Conservation (phyloP, 2,797 vertebrate genomes). For the Phaenicophaeus curvirostris region DNA sequence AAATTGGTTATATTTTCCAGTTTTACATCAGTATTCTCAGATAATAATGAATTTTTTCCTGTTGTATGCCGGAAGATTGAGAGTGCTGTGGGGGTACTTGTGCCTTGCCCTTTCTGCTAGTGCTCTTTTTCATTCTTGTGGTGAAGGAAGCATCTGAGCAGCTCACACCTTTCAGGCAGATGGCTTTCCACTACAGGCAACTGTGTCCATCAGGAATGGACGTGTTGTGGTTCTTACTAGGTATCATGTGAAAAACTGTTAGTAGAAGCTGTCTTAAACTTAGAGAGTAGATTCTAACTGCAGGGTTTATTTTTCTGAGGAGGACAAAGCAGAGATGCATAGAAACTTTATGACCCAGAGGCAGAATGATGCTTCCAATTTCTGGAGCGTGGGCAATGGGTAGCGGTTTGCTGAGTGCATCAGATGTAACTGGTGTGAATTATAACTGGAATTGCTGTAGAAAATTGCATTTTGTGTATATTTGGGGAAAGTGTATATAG, state of each 20-base stretch:
- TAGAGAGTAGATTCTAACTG: background rate
- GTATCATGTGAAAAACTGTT: fast-evolving
- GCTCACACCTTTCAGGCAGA: background rate
- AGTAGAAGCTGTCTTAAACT: background rate
- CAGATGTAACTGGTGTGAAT: background rate
- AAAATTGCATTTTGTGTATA: background rate
- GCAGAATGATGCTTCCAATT: background rate
- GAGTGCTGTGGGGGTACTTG: background rate
- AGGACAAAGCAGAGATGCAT: background rate
- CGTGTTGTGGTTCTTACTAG: background rate
- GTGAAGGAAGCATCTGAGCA: background rate
- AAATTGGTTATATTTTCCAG: background rate
- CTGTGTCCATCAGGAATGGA: background rate
- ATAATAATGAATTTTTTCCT: background rate
- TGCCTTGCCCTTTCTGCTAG: background rate
- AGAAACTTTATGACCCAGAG: background rate
- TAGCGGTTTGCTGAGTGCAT: too few species aligned
- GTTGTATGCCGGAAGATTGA: background rate
- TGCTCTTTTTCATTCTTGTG: background rate
- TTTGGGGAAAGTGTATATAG: background rate
- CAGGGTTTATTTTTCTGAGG: background rate
- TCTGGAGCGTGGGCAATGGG: background rate
- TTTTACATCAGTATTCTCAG: background rate
- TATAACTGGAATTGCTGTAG: background rate
- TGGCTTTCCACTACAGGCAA: background rate